phyloP scores from a whole-genome alignment of 2,888 invertebrate genomes.

The Frankliniella intonsa region DNA sequence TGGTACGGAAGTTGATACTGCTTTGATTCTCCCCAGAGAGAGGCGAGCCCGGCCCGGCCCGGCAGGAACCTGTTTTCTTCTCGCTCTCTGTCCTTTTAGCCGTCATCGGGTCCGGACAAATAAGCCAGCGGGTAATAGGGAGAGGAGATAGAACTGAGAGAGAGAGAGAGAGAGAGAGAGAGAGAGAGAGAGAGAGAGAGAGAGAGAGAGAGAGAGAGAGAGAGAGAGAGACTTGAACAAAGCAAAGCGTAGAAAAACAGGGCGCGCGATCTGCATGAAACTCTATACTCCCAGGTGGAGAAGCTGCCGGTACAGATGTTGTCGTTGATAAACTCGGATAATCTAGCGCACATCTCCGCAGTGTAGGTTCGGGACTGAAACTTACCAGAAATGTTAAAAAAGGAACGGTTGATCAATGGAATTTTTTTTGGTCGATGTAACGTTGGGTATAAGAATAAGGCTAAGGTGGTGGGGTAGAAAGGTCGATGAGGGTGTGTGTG shows the following conservation, averaged over 20 bases:
- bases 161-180: not conserved
- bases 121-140: not conserved
- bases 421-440: too few relatives aligned
- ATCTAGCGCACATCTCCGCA: too few relatives aligned
- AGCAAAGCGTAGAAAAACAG: not conserved
- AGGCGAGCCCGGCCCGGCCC: not conserved
- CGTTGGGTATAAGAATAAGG: too few relatives aligned
- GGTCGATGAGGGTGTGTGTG: too few relatives aligned
- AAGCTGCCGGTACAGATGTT: too few relatives aligned
- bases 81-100: slow-evolving; percentile 10
- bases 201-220: not conserved
- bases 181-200: not conserved
- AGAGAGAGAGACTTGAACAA: not conserved
- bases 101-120: slow-evolving; percentile 6
- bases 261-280: too few relatives aligned
- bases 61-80: slow-evolving; percentile 14
- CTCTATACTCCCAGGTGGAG: too few relatives aligned
- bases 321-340: too few relatives aligned
- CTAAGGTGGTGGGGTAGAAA: too few relatives aligned
- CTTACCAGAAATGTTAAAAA: too few relatives aligned
- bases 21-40: not conserved
- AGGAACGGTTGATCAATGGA: too few relatives aligned
- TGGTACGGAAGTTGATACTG: slow-evolving; percentile 9
- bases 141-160: not conserved
- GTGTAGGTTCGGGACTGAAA: too few relatives aligned